Evolutionary conservation across 23 tunicate genomes (phyloP).

Genomic region (Trididemnum miniatum): DNA sequence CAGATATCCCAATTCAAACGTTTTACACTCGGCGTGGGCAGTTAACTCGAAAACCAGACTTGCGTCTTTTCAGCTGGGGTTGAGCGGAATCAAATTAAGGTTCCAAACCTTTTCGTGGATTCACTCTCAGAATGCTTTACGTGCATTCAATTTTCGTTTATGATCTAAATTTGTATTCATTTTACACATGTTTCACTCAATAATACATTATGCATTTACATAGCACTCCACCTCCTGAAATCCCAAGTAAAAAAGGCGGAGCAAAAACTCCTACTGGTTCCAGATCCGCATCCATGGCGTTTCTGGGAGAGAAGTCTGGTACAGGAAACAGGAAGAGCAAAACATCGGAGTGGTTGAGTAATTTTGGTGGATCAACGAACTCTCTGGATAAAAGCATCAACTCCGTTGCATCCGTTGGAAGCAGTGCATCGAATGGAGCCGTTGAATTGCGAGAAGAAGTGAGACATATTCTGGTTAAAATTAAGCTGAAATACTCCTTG

Average conservation of each 20-base stretch:
- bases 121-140: no score
- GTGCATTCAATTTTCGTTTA: no score
- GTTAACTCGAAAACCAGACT: no score
- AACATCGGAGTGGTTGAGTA: slow-evolving; percentile 65
- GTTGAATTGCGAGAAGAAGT: slow-evolving; percentile 92
- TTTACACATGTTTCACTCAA: no score
- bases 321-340: slow-evolving; percentile 67
- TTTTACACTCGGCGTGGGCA: no score
- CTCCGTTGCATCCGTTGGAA: slow-evolving; percentile 21
- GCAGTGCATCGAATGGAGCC: slow-evolving; percentile 40
- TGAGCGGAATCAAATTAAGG: no score
- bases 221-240: slow-evolving; percentile 82
- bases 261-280: slow-evolving; percentile 6
- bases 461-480: neutral
- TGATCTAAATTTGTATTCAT: no score
- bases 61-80: no score
- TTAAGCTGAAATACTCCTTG: no score
- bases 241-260: slow-evolving; percentile 70
- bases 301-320: slow-evolving; percentile 39
- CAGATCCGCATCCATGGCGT: slow-evolving; percentile 46
- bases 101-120: no score
- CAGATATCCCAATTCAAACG: no score
- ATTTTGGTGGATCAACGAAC: slow-evolving; percentile 65
- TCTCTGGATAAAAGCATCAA: slow-evolving; percentile 65
- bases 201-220: neutral